Base-by-base conservation (phyloP, 2,113 vertebrate species). In the Acrocephalus kingi region DNA sequence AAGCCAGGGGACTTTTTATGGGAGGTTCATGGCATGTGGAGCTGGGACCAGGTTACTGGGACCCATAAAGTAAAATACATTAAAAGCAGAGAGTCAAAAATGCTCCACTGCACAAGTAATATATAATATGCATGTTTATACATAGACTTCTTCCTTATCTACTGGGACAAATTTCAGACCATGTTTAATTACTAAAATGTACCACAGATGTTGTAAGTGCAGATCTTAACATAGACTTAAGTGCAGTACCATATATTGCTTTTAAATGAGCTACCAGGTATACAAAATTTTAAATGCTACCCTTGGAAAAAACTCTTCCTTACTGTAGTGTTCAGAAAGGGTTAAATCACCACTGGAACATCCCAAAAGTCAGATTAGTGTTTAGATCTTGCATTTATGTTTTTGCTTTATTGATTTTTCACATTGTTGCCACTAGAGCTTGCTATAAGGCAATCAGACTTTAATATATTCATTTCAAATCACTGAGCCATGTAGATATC, bases 391-490 rank as follows among this genome's bases (percentile, higher is more conserved):
- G 28, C n/a, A 27, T 74, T 94, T 84, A 87, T 91, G 54, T 7
- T 58, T 93, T n/a, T 62, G 18, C 35, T 92, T 72, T 69, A 78
- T 95, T 86, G 84, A 90, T 88, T 96, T 95, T 96, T 82, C 87
- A 73, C 15, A 5, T 78, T 72, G 30, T 78, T 96, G 67, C 96
- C 96, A 95, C 87, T 97, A 94, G 94, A 93, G 93, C 68, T 95
- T 97, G 94, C 97, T 97, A 41, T 88, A 89, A 71, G 79, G 96
- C 94, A 95, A 67, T 84, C 85, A 52, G 48, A 73, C 63, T 79
- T 52, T 76, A 95, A 96, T 54, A 33, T 39, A 80, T 92, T 84
- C 13, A 74, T 95, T 94, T 83, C 35, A 82, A 95, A 91, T 58
- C 52, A 73, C 73, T 52, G 39, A 69, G 39, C 41, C 77, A 93